Evolutionary conservation across 64 coral and sea anemone species (phyloP).

Genomic region (Acropora yongei): DNA sequence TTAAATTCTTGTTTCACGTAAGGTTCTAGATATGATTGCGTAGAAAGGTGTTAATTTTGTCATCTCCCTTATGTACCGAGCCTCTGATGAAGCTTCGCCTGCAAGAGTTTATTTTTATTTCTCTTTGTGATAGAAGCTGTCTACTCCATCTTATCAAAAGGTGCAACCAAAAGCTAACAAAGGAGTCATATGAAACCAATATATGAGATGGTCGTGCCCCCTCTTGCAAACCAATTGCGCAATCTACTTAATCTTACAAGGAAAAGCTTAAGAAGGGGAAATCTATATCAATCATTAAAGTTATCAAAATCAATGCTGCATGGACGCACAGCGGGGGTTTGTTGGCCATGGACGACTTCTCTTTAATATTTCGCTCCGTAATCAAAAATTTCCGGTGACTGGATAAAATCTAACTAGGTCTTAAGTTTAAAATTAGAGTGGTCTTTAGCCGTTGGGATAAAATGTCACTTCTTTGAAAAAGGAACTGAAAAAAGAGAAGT

Average conservation of each 20-base stretch:
- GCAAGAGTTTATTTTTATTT: neutral
- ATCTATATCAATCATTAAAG: too few relatives aligned
- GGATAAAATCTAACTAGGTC: neutral
- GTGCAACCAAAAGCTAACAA: neutral
- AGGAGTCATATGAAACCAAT: neutral
- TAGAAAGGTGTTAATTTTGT: too few relatives aligned
- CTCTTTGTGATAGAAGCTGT: neutral
- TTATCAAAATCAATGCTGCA: neutral
- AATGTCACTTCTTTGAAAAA: neutral
- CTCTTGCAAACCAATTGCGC: neutral
- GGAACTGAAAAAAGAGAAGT: neutral
- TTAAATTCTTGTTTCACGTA: neutral
- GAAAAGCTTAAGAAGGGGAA: neutral
- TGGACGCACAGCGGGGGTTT: neutral
- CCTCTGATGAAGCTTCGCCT: neutral
- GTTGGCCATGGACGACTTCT: neutral
- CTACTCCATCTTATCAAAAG: neutral
- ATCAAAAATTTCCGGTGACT: neutral
- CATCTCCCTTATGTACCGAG: too few relatives aligned
- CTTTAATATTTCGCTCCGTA: neutral
- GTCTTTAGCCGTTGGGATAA: neutral
- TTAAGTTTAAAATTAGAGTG: too few relatives aligned
- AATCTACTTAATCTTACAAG: neutral
- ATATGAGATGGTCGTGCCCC: neutral
- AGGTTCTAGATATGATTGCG: too few relatives aligned